These are phyloP conservation scores for Encarsia formosa DNA, from an alignment of 2,888 invertebrate species.

Conservation along the genomic window DNA sequence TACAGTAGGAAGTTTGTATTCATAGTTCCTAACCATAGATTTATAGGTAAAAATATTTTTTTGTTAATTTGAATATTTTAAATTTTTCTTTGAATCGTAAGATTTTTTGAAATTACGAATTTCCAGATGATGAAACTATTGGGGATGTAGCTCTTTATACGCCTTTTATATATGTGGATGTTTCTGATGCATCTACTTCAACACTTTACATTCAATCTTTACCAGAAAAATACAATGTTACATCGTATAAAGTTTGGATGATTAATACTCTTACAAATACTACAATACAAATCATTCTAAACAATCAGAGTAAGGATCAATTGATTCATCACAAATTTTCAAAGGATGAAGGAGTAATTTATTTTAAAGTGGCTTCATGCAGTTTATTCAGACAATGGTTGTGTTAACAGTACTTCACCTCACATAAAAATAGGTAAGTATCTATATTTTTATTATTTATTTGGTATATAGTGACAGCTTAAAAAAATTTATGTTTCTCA, in stretches of 20 bases:
- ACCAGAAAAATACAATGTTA: conserved; percentile 41
- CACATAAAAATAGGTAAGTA: conserved; percentile 42
- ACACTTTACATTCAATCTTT: conserved; percentile 42
- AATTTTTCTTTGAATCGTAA: no score
- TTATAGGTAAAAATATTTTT: conserved; percentile 34
- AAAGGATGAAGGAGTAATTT: conserved; percentile 39
- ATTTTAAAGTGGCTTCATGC: conserved; percentile 45
- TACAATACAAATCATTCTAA: conserved; percentile 26
- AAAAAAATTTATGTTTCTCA: conserved; percentile 5
- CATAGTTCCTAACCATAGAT: conserved; percentile 38
- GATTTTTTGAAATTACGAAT: no score
- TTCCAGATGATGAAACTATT: conserved; percentile 30
- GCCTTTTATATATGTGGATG: conserved; percentile 46
- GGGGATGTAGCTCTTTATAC: conserved; percentile 32
- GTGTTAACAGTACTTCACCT: conserved; percentile 44
- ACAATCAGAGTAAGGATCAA: conserved; percentile 18
- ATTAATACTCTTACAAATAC: conserved; percentile 39
- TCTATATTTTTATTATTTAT: not conserved
- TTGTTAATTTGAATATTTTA: not conserved
- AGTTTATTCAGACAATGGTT: conserved; percentile 38
- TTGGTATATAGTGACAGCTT: not conserved
- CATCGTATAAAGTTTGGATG: conserved; percentile 42
- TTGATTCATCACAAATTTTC: conserved; percentile 37
- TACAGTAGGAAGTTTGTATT: conserved; percentile 44
- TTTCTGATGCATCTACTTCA: conserved; percentile 37